phyloP scores from a whole-genome alignment of 2,888 invertebrate species.

The Euproctis similis region DNA sequence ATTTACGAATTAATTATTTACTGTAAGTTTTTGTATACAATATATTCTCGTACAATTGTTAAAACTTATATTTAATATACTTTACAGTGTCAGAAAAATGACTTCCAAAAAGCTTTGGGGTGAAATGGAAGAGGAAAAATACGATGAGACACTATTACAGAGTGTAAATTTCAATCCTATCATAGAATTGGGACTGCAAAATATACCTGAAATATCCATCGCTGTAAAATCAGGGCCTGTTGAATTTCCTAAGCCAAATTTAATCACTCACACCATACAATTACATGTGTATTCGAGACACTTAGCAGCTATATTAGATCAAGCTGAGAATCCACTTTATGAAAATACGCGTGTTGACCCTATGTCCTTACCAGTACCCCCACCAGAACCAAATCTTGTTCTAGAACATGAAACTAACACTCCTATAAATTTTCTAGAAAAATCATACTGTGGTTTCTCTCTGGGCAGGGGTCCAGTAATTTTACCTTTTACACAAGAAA shows the following conservation, averaged over 20 bases:
- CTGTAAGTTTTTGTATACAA: too few species aligned
- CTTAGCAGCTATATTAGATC: constrained; percentile 49
- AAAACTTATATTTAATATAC: too few species aligned
- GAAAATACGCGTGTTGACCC: constrained; percentile 50
- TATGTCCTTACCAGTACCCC: constrained; percentile 46
- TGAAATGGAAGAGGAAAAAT: constrained; percentile 52
- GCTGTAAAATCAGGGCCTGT: constrained; percentile 63
- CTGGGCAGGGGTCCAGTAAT: constrained; percentile 57
- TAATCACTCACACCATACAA: constrained; percentile 65
- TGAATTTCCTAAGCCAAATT: constrained; percentile 58
- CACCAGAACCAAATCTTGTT: constrained; percentile 47
- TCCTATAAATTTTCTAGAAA: constrained; percentile 58
- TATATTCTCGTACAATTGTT: too few species aligned
- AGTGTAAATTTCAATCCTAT: constrained; percentile 69
- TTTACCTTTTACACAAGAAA: constrained; percentile 62
- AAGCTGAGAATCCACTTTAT: constrained; percentile 48
- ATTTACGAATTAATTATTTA: too few species aligned
- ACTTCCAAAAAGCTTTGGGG: constrained; percentile 55
- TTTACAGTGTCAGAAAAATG: too few species aligned
- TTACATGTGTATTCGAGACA: constrained; percentile 55
- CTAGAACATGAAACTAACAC: constrained; percentile 46
- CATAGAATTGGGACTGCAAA: constrained; percentile 69
- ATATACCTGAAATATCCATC: constrained; percentile 67
- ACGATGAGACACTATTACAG: constrained; percentile 50
- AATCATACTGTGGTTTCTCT: constrained; percentile 63